These are phyloP conservation scores for Lepidurus arcticus DNA, from an alignment of 1,140 invertebrate species.

Conservation along the genomic window DNA sequence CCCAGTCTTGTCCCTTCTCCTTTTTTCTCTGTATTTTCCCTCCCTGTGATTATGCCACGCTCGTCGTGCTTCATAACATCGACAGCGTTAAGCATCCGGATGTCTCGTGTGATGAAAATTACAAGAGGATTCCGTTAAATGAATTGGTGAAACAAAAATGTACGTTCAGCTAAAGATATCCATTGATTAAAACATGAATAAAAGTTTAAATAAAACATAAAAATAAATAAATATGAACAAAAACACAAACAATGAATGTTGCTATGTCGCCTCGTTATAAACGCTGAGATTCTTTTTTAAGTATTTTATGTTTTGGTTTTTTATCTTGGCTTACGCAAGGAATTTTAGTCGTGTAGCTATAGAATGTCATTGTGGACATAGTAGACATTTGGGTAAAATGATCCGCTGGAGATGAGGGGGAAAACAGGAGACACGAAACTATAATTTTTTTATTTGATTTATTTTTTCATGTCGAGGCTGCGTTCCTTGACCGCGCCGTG, in stretches of 20 bases:
- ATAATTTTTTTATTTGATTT: neutral
- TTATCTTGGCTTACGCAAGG: neutral
- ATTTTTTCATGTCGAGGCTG: neutral
- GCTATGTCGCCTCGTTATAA: neutral
- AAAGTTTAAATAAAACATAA: no score
- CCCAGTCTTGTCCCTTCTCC: neutral
- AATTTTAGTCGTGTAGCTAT: neutral
- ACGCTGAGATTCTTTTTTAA: neutral
- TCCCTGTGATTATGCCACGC: neutral
- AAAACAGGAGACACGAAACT: neutral
- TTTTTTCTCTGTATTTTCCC: neutral
- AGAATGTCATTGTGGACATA: conserved; percentile 3
- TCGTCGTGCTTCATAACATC: neutral
- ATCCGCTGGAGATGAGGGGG: neutral
- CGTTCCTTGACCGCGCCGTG: neutral
- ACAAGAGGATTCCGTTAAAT: no score
- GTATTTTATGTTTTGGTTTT: neutral
- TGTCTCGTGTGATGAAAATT: no score
- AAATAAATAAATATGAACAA: neutral
- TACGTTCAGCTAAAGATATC: no score
- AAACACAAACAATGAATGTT: neutral
- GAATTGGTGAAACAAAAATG: no score
- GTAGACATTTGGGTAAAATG: conserved; percentile 4
- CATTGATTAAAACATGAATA: no score
- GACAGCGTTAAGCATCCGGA: no score